Percentiles rank a stretch among this genome's conserved stretches.
phyloP scores from a whole-genome alignment of 2,113 vertebrate species.

The Syngnathus scovelli region DNA sequence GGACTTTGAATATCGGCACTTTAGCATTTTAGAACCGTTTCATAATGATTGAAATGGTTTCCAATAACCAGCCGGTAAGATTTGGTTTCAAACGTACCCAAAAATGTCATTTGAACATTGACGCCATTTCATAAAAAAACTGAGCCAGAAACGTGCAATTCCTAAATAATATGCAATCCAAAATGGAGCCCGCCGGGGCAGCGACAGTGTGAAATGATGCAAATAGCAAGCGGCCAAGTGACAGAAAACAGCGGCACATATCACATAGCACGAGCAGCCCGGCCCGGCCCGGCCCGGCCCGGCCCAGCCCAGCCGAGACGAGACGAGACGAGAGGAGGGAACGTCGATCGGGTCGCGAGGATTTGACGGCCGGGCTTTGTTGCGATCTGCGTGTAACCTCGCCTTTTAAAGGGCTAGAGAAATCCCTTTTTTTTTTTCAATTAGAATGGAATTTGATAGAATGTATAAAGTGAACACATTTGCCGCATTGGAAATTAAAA shows the following conservation, averaged over 20 bases:
- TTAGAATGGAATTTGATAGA: no score
- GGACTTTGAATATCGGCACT: not conserved
- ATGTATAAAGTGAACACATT: no score
- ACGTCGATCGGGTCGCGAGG: constrained; percentile 58
- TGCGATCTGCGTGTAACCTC: constrained; percentile 52
- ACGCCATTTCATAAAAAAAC: not conserved
- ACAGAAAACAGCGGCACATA: constrained; percentile 48
- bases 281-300: no score
- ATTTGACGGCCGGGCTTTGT: constrained; percentile 64
- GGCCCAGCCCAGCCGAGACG: no score
- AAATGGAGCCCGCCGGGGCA: constrained; percentile 29
- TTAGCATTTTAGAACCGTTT: no score
- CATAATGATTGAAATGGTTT: no score
- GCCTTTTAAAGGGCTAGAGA: no score
- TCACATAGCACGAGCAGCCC: constrained; percentile 29
- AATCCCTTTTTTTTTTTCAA: no score
- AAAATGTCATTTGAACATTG: constrained; percentile 18
- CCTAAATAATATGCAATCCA: constrained; percentile 56
- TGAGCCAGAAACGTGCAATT: constrained; percentile 30
- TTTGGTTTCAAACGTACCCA: not conserved
- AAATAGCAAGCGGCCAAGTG: constrained; percentile 59
- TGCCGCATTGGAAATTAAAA: no score
- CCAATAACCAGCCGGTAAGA: no score
- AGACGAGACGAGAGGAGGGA: constrained; percentile 47
- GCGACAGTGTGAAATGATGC: constrained; percentile 38